phyloP scores from a whole-genome alignment of 2,113 vertebrate genomes.

The Gnathonemus longibarbis region DNA sequence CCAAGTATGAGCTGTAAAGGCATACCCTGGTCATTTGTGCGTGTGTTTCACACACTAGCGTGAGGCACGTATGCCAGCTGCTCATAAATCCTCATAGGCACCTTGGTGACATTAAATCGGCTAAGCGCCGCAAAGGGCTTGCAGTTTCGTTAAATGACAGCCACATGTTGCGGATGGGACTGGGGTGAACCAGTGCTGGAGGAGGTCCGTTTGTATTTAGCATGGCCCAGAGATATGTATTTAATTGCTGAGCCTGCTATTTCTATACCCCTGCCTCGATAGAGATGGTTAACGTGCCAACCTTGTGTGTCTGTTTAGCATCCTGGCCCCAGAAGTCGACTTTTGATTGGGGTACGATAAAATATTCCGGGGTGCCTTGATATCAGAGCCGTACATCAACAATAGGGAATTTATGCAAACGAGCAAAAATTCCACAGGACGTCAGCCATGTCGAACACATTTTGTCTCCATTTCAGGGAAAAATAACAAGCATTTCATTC shows the following conservation, averaged over 20 bases:
- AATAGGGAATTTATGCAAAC: slow-evolving; percentile 11
- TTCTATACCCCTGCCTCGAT: background rate
- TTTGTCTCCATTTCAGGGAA: slow-evolving; percentile 6
- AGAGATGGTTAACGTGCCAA: background rate
- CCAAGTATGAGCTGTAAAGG: slow-evolving; percentile 11
- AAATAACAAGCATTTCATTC: slow-evolving; percentile 11
- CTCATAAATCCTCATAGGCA: background rate
- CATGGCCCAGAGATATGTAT: background rate
- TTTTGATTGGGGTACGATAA: background rate
- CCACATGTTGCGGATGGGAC: background rate
- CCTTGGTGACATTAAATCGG: slow-evolving; percentile 3
- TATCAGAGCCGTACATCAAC: background rate
- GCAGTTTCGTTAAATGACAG: background rate
- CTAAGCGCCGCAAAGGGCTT: background rate
- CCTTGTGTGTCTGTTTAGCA: background rate
- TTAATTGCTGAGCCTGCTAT: background rate
- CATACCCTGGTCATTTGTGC: background rate
- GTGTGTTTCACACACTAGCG: background rate
- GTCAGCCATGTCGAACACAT: background rate
- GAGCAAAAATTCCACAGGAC: background rate
- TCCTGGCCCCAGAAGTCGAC: background rate
- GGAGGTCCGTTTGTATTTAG: background rate
- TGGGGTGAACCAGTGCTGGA: background rate
- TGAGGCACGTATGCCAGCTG: background rate
- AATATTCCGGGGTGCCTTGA: background rate